Conservation (phyloP, 1,140 invertebrate genomes). For the Drosophila nigromelanica region DNA sequence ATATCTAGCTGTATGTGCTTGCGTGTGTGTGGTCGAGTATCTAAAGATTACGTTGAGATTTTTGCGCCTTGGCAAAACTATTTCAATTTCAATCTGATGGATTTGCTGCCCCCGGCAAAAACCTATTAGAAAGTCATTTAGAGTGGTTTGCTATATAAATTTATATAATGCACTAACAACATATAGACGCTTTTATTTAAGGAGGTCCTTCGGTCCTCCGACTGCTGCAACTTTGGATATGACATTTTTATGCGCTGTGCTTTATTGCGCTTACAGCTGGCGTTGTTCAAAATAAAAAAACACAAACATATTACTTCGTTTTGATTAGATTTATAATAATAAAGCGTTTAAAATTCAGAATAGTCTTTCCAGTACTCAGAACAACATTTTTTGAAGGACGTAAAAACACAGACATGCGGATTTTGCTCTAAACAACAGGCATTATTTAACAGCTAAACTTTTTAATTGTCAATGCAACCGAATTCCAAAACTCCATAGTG, state of each 20-base stretch:
- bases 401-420: too few relatives aligned
- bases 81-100: conserved; percentile 69
- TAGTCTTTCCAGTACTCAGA: background rate
- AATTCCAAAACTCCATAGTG: background rate
- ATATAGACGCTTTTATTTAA: conserved; percentile 32
- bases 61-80: conserved; percentile 39
- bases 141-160: conserved; percentile 8
- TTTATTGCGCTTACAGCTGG: background rate
- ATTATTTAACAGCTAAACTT: background rate
- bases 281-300: background rate
- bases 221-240: background rate
- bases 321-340: conserved; percentile 6
- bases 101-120: conserved; percentile 56
- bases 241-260: conserved; percentile 9
- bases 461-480: background rate
- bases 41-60: conserved; percentile 27
- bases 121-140: conserved; percentile 77
- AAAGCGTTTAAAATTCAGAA: background rate
- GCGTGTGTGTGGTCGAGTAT: background rate
- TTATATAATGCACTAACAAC: conserved; percentile 11
- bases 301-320: background rate
- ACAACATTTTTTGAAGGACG: too few relatives aligned
- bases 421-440: too few relatives aligned
- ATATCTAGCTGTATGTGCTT: background rate
- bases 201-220: too few relatives aligned